Conservation (phyloP, 2,797 vertebrate genomes). For the Arnoldichthys spilopterus region DNA sequence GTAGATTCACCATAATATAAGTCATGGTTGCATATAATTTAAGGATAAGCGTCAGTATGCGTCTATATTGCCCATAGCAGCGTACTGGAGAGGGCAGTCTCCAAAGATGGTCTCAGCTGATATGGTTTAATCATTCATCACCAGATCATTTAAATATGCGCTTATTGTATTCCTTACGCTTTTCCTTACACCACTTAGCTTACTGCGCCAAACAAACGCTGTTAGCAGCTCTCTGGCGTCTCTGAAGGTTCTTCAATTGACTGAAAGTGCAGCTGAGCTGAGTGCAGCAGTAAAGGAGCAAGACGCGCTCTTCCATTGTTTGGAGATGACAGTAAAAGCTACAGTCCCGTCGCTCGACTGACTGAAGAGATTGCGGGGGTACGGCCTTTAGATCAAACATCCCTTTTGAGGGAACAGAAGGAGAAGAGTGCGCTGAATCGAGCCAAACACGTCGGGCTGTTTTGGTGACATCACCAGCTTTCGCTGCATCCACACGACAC, state of each 20-base stretch:
- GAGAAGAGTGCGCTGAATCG: conserved; percentile 47
- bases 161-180: not conserved
- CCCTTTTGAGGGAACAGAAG: not conserved
- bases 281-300: not conserved
- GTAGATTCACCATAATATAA: not conserved
- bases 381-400: not conserved
- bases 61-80: too few species aligned
- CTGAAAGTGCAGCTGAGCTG: not conserved
- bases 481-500: conserved; percentile 42
- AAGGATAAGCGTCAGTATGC: too few species aligned
- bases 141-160: not conserved
- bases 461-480: conserved; percentile 63
- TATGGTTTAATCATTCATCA: too few species aligned
- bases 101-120: too few species aligned
- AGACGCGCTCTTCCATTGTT: conserved; percentile 5
- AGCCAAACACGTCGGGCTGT: conserved; percentile 53
- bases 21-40: too few species aligned
- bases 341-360: not conserved
- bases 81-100: too few species aligned
- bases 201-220: not conserved
- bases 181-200: not conserved
- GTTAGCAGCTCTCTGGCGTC: not conserved
- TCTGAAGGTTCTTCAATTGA: not conserved
- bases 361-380: not conserved
- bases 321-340: not conserved